Base-by-base conservation (phyloP, 2,797 vertebrate species). In the Coluber constrictor region DNA sequence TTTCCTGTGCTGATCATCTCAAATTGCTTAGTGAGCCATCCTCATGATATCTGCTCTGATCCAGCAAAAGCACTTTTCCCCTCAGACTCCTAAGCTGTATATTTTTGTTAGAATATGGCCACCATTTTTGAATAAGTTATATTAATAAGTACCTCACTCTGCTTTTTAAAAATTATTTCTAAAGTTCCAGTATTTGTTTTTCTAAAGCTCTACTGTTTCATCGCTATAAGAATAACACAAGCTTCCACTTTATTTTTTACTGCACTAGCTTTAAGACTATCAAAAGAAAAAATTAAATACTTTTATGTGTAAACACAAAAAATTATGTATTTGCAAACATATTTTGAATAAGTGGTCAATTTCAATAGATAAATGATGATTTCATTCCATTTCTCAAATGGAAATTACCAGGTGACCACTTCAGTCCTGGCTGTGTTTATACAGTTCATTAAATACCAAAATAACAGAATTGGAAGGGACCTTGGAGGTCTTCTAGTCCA, bases 181-280 rank as follows among this genome's bases (percentile, higher is more conserved):
- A 27, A 47, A 43, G 25, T 91, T 92, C 37, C n/a, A 74, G n/a
- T 74, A 74, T 74, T 6, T 8, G 43, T 86, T 90, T 86, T 88
- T 87, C 18, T 90, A 95, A 94, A 96, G 56, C 94, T 18, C 88
- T 90, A 91, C 90, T 91, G 86, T 95, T 95, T 93, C 90, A 95
- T 92, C 87, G 91, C 94, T 94, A 86, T 88, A 83, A 91, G 92
- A 90, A 93, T 91, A 95, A 95, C 95, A 94, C 13, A 74, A 59
- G 23, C 32, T 79, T 60, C 13, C 51, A 66, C 15, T 25, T 87
- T 55, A 43, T 79, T 92, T 79, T 60, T 32, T 12, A 37, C n/a
- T 79, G n/a, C 47, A 59, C 16, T 60, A 43, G 18, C 18, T 37
- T 79, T 37, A 56, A 51, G n/a, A 32, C 23, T 54, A 66, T 87